Evolutionary conservation across 1,140 invertebrate genomes (phyloP).

Genomic region (Halyomorpha halys): DNA sequence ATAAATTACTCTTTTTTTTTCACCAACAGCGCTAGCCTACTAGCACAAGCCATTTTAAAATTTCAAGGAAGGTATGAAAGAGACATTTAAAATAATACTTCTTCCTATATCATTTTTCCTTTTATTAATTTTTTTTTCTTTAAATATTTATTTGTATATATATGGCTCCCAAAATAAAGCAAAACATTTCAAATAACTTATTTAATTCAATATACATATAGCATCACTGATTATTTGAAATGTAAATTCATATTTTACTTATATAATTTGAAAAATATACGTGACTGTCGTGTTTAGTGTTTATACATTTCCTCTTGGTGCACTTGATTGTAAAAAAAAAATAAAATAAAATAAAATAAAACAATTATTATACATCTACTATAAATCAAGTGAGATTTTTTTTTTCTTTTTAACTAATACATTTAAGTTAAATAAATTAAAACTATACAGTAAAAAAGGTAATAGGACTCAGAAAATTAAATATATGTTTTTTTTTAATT

Average conservation of each 20-base stretch:
- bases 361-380: slow-evolving; percentile 9
- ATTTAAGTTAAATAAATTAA: slow-evolving; percentile 15
- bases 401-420: neutral
- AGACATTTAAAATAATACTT: neutral
- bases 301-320: slow-evolving; percentile 10
- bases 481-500: neutral
- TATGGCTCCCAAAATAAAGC: too few species aligned
- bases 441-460: slow-evolving; percentile 17
- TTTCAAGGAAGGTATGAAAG: neutral
- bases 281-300: slow-evolving; percentile 1
- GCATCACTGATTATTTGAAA: neutral
- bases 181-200: too few species aligned
- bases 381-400: neutral
- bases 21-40: neutral
- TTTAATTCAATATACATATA: neutral
- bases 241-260: too few species aligned
- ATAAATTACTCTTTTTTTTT: too few species aligned
- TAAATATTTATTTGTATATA: too few species aligned
- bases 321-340: slow-evolving; percentile 7
- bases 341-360: neutral
- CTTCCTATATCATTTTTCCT: too few species aligned
- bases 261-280: slow-evolving; percentile 15
- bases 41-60: slow-evolving; percentile 4
- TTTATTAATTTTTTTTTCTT: too few species aligned
- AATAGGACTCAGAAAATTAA: slow-evolving; percentile 9